phyloP scores from a whole-genome alignment of 2,888 invertebrate genomes.

The Brachypalpus laphriformis region DNA sequence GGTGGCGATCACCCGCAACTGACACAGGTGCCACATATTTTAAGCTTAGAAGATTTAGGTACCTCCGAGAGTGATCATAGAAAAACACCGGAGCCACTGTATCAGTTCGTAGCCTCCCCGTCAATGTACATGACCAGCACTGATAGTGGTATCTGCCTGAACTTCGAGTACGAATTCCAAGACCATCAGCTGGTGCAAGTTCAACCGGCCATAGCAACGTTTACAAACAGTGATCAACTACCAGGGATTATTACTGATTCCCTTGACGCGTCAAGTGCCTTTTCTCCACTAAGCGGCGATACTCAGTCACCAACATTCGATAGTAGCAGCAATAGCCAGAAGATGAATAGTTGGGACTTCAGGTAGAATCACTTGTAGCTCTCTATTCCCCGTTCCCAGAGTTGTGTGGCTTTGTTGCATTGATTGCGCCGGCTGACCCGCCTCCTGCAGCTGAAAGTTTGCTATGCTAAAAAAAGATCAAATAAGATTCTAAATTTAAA shows the following conservation, averaged over 20 bases:
- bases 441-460: conserved; percentile 55
- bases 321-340: conserved; percentile 48
- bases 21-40: conserved; percentile 73
- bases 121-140: conserved; percentile 65
- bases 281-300: conserved; percentile 32
- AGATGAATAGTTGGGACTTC: conserved; percentile 63
- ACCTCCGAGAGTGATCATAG: conserved; percentile 44
- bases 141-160: conserved; percentile 79
- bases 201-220: conserved; percentile 78
- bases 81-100: conserved; percentile 52
- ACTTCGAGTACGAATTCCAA: conserved; percentile 81
- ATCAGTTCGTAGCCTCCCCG: conserved; percentile 64
- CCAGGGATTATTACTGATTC: conserved; percentile 42
- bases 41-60: conserved; percentile 68
- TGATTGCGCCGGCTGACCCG: conserved; percentile 35
- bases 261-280: conserved; percentile 31
- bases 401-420: conserved; percentile 58
- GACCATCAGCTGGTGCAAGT: conserved; percentile 81
- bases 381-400: conserved; percentile 25
- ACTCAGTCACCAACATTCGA: conserved; percentile 47
- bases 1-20: conserved; percentile 59
- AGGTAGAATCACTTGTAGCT: conserved; percentile 60
- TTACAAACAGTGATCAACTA: conserved; percentile 38
- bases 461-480: conserved; percentile 65
- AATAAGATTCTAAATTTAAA: conserved; percentile 66